These are phyloP conservation scores for Cheumatopsyche charites DNA, from an alignment of 1,140 invertebrate species.

Conservation along the genomic window DNA sequence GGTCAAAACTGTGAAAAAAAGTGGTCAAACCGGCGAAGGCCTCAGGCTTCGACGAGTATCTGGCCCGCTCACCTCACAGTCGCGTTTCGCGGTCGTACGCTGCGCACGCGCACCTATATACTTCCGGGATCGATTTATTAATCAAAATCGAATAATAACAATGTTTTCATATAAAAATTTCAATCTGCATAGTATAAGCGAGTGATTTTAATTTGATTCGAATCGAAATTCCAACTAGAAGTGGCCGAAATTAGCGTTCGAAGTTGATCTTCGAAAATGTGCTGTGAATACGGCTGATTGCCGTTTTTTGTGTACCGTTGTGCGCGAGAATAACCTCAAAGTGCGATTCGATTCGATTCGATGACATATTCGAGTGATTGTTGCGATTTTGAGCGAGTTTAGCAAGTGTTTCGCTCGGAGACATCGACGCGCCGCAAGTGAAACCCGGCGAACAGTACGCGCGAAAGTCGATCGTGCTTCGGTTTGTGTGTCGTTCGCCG, in stretches of 20 bases:
- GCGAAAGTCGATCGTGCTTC: neutral
- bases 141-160: too few relatives aligned
- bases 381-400: neutral
- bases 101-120: constrained; percentile 17
- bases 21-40: constrained; percentile 4
- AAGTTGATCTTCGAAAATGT: constrained; percentile 7
- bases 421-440: constrained; percentile 26
- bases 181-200: too few relatives aligned
- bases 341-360: neutral
- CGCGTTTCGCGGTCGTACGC: constrained; percentile 9
- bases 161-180: too few relatives aligned
- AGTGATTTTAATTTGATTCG: too few relatives aligned
- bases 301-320: neutral
- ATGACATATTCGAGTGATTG: neutral
- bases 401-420: neutral
- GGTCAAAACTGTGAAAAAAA: neutral
- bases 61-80: neutral
- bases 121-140: neutral
- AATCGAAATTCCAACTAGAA: neutral
- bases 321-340: neutral
- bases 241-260: neutral
- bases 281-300: constrained; percentile 25
- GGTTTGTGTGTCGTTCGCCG: neutral
- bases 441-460: constrained; percentile 13
- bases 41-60: neutral